These are phyloP conservation scores for Chelon auratus DNA, from an alignment of 2,797 vertebrate genomes.

Conservation along the genomic window DNA sequence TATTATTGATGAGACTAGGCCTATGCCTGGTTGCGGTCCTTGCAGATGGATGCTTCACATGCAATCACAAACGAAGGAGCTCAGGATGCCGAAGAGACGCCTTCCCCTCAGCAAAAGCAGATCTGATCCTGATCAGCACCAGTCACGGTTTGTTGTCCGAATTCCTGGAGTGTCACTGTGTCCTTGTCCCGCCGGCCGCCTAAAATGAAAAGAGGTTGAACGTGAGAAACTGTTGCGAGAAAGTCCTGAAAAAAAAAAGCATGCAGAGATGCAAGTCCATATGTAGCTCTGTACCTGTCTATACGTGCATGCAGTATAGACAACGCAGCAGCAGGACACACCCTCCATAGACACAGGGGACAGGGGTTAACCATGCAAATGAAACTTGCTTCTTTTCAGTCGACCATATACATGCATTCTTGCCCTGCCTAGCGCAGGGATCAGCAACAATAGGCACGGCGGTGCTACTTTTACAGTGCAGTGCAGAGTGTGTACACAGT, in stretches of 20 bases:
- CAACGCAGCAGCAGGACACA: slow-evolving; percentile 9
- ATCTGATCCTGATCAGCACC: neutral
- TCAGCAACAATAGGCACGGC: slow-evolving; percentile 37
- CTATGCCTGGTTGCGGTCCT: slow-evolving; percentile 9
- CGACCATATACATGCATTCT: slow-evolving; percentile 1
- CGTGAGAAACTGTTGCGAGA: neutral
- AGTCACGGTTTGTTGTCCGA: neutral
- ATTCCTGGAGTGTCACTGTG: neutral
- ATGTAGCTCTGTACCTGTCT: neutral
- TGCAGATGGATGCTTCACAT: slow-evolving; percentile 7
- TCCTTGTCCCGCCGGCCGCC: slow-evolving; percentile 15
- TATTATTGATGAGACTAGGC: slow-evolving; percentile 43
- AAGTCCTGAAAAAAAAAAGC: neutral
- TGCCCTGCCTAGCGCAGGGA: slow-evolving; percentile 22
- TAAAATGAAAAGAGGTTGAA: slow-evolving; percentile 2
- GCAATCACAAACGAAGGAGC: neutral
- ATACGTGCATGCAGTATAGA: neutral
- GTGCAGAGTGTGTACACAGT: neutral
- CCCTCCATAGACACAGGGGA: slow-evolving; percentile 6
- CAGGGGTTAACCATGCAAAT: slow-evolving; percentile 11
- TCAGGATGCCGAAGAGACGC: slow-evolving; percentile 2
- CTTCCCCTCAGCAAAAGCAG: slow-evolving; percentile 6
- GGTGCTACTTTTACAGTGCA: slow-evolving; percentile 1
- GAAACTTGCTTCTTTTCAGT: slow-evolving; percentile 6
- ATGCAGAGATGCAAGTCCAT: slow-evolving; percentile 5